phyloP scores from a whole-genome alignment of 2,113 vertebrate genomes.

The Paramisgurnus dabryanus region DNA sequence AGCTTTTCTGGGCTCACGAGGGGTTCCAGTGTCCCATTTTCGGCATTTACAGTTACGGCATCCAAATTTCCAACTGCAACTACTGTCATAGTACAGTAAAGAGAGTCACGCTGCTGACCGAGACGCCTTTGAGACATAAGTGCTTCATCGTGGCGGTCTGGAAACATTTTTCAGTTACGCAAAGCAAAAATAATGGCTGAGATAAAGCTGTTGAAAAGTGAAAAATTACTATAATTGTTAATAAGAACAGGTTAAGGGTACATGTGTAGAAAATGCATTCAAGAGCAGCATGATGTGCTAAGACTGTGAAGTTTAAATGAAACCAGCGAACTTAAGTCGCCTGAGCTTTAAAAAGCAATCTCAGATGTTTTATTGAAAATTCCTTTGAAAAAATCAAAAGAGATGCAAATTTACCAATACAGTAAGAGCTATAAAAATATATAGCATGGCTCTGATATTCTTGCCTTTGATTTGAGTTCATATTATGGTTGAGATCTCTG shows the following conservation, averaged over 20 bases:
- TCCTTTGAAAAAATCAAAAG: no score
- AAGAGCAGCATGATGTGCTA: not conserved
- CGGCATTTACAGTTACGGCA: conserved; percentile 53
- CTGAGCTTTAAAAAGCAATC: no score
- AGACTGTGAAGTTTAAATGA: not conserved
- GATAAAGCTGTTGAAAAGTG: conserved; percentile 32
- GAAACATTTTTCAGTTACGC: conserved; percentile 16
- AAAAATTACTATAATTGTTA: conserved; percentile 35
- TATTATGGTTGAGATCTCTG: no score
- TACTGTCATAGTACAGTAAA: conserved; percentile 53
- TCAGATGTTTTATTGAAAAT: no score
- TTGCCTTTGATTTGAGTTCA: no score
- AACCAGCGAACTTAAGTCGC: no score
- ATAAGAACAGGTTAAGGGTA: conserved; percentile 28
- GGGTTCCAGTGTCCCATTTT: conserved; percentile 53
- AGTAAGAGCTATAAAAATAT: no score
- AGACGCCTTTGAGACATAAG: conserved; percentile 41
- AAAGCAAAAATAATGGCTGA: not conserved
- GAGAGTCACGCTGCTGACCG: conserved; percentile 29
- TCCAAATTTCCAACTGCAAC: conserved; percentile 52
- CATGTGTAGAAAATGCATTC: conserved; percentile 3
- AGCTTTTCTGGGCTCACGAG: conserved; percentile 78
- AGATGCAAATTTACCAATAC: no score
- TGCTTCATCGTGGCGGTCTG: conserved; percentile 42
- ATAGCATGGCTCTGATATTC: no score